These are phyloP conservation scores for Phymastichus coffea DNA, from an alignment of 1,140 invertebrate genomes.

Conservation along the genomic window DNA sequence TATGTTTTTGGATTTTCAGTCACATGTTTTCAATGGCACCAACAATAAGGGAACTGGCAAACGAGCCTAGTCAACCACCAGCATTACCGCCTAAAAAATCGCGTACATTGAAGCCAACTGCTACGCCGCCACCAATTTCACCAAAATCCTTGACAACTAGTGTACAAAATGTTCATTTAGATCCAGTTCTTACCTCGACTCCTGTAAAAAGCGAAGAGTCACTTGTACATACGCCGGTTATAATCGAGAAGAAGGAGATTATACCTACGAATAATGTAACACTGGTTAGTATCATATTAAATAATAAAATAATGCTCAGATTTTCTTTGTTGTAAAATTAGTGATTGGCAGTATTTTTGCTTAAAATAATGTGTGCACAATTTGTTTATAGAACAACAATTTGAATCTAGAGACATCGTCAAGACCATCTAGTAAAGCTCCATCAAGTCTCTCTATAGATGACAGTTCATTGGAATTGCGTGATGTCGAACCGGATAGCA, in stretches of 20 bases:
- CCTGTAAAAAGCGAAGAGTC: conserved; percentile 44
- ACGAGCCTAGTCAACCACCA: conserved; percentile 63
- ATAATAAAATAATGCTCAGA: no score
- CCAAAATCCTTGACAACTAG: conserved; percentile 42
- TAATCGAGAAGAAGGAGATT: conserved; percentile 42
- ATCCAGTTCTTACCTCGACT: conserved; percentile 46
- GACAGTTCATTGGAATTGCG: conserved; percentile 50
- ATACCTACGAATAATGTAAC: conserved; percentile 37
- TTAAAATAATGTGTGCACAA: background rate
- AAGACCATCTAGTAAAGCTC: conserved; percentile 47
- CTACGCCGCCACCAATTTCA: conserved; percentile 50
- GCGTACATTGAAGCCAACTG: conserved; percentile 54
- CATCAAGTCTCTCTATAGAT: conserved; percentile 48
- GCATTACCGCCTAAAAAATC: conserved; percentile 76
- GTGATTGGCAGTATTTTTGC: no score
- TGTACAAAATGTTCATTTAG: conserved; percentile 38
- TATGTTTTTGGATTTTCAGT: conserved; percentile 25
- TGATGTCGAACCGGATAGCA: conserved; percentile 51
- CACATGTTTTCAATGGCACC: conserved; percentile 47
- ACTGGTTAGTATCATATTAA: no score
- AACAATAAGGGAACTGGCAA: conserved; percentile 44
- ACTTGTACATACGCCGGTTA: conserved; percentile 13
- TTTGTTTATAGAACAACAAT: conserved; percentile 42
- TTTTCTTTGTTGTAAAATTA: no score
- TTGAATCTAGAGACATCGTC: conserved; percentile 41